Percentiles rank a stretch among this genome's conserved stretches.
These are phyloP conservation scores for Meteorus cinctellus DNA, from an alignment of 2,888 invertebrate genomes.

Conservation along the genomic window DNA sequence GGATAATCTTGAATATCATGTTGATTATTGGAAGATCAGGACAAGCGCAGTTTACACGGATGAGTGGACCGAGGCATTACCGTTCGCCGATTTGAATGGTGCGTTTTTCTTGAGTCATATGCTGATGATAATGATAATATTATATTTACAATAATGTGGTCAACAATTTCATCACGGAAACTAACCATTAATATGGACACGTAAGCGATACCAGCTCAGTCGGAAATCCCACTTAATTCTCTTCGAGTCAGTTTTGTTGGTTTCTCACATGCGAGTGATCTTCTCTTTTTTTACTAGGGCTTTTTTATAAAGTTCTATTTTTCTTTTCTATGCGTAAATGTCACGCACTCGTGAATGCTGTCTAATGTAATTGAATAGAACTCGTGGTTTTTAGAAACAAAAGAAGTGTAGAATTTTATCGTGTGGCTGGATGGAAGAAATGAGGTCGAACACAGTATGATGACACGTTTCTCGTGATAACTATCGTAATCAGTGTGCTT, in stretches of 20 bases:
- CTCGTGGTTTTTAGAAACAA: constrained; percentile 38
- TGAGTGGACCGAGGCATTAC: constrained; percentile 36
- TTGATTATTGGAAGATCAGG: constrained; percentile 19
- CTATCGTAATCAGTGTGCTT: constrained; percentile 9
- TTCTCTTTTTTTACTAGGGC: background rate
- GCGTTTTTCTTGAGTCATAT: constrained; percentile 22
- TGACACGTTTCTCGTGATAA: constrained; percentile 26
- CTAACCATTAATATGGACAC: constrained; percentile 5
- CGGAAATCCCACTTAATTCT: constrained; percentile 14
- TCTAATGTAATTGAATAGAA: background rate
- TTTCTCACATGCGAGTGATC: background rate
- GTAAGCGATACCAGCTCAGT: background rate
- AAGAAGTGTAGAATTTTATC: constrained; percentile 44
- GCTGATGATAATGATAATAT: background rate
- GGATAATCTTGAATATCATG: constrained; percentile 30
- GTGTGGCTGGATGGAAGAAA: constrained; percentile 38
- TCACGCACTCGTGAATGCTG: background rate
- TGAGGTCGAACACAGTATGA: constrained; percentile 43
- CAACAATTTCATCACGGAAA: background rate
- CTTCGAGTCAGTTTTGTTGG: background rate
- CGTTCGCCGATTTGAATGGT: constrained; percentile 40
- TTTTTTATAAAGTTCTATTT: background rate
- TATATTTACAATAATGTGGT: background rate
- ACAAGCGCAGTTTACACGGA: constrained; percentile 28
- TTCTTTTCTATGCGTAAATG: background rate